Evolutionary conservation across 1,140 invertebrate species (phyloP), one percentile per base, ranked within the genome.

Genomic region (Euglossa dilemma): DNA sequence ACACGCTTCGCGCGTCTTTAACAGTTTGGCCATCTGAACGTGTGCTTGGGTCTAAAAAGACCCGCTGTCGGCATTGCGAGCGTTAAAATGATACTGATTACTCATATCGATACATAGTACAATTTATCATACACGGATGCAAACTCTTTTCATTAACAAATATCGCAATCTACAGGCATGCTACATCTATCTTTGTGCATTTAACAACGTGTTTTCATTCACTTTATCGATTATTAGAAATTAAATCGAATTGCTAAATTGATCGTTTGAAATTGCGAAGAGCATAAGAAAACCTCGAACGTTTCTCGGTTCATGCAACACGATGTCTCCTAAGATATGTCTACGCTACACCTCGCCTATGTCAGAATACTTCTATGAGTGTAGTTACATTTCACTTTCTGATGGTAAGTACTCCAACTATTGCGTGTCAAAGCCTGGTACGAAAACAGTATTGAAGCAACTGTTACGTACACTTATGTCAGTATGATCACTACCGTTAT

Each of bases 321-420:
- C 47, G 28, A 28, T 52, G 16, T 54, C 23, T 6, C 56, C 57
- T 61, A 83, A 63, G 0, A 66, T 11, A 43, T 14, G 20, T 5
- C 63, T 3, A 11, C 36, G 4, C 6, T 36, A 66, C 50, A 64
- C 25, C 57, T 80, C 66, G 72, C 69, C 50, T 56, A 20, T 63
- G 47, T 63, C 77, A 56, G 16, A 28, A 81, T 57, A 85, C 87
- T 78, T 76, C 76, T 79, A 50, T 20, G 9, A 16, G n/a, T 64
- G 73, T 83, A 87, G 80, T 85, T 36, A 59, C 84, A 89, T 90
- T 91, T 91, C 89, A 91, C 90, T 91, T 87, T 86, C 73, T 78
- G 79, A 86, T 89, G 84, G 86, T 85, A 83, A 86, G 45, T 56
- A 28, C 20, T 54, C 6, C n/a, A n/a, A 56, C 47, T 66, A 76